Conservation (phyloP, 2,888 invertebrate genomes). For the Dynastes hyllus region DNA sequence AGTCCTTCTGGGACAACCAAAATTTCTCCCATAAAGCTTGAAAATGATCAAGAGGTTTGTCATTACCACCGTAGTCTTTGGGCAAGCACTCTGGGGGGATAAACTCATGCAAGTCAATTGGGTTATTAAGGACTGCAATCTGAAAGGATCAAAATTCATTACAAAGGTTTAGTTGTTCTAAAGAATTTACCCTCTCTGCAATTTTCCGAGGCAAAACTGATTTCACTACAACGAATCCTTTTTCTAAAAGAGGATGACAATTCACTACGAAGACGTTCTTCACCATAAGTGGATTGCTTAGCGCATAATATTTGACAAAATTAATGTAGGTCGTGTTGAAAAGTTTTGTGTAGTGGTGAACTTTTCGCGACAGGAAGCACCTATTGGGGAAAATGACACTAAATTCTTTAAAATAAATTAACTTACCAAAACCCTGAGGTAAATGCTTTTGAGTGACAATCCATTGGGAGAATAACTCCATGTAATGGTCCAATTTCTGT, state of each 20-base stretch:
- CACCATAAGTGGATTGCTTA: neutral
- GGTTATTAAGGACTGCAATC: slow-evolving; percentile 69
- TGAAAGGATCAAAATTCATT: neutral
- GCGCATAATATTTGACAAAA: neutral
- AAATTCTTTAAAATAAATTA: no score
- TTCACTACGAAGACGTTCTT: neutral
- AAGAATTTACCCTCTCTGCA: slow-evolving; percentile 65
- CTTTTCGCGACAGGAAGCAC: slow-evolving; percentile 72
- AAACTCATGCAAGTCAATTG: slow-evolving; percentile 74
- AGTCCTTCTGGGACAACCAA: slow-evolving; percentile 71
- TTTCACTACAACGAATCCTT: neutral
- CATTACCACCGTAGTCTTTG: slow-evolving; percentile 78
- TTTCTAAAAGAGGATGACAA: neutral
- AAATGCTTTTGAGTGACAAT: slow-evolving; percentile 18
- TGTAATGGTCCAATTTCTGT: slow-evolving; percentile 25
- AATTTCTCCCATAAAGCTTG: slow-evolving; percentile 74
- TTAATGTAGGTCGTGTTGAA: neutral
- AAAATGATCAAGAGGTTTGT: slow-evolving; percentile 72
- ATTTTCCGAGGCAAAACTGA: neutral
- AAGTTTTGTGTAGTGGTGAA: slow-evolving; percentile 63
- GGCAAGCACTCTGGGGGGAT: slow-evolving; percentile 77
- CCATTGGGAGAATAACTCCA: slow-evolving; percentile 30
- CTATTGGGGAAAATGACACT: slow-evolving; percentile 64
- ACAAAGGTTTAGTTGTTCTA: slow-evolving; percentile 66
- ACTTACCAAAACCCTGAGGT: slow-evolving; percentile 33